Percentiles rank a stretch among this genome's conserved stretches.
Conservation (phyloP, 2,888 invertebrate genomes). For the Drosophila peninsularis region DNA sequence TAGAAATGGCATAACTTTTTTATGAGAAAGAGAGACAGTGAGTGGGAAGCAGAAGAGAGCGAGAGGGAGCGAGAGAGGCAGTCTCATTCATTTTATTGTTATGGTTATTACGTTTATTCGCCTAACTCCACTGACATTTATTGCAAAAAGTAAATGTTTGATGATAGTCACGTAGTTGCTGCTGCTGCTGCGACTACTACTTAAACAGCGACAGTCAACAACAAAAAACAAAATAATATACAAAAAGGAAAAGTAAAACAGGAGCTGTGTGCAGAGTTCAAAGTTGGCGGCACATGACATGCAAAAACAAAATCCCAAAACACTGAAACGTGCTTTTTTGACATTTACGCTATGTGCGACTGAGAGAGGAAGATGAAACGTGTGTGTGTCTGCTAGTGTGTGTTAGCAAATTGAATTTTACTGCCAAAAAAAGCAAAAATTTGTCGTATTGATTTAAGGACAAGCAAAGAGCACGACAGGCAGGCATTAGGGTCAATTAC, state of each 20-base stretch:
- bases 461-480: conserved; percentile 2
- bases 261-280: conserved; percentile 49
- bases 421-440: conserved; percentile 46
- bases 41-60: background rate
- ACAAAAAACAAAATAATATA: conserved; percentile 7
- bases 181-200: conserved; percentile 33
- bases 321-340: conserved; percentile 77
- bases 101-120: conserved; percentile 52
- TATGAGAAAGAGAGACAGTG: background rate
- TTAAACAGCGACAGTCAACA: conserved; percentile 42
- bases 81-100: conserved; percentile 57
- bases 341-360: conserved; percentile 57
- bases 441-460: conserved; percentile 66
- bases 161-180: conserved; percentile 73
- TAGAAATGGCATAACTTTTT: conserved; percentile 47
- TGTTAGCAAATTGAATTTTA: conserved; percentile 69
- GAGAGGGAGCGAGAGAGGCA: background rate
- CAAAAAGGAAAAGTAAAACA: conserved; percentile 9
- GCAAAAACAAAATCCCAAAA: conserved; percentile 77
- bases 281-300: conserved; percentile 73
- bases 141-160: conserved; percentile 64
- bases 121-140: conserved; percentile 58
- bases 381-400: conserved; percentile 17
- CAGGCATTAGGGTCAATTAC: conserved; percentile 73
- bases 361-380: background rate